Evolutionary conservation across 2,888 invertebrate genomes (phyloP).

Genomic region (Lepidocyrtinus sp.): DNA sequence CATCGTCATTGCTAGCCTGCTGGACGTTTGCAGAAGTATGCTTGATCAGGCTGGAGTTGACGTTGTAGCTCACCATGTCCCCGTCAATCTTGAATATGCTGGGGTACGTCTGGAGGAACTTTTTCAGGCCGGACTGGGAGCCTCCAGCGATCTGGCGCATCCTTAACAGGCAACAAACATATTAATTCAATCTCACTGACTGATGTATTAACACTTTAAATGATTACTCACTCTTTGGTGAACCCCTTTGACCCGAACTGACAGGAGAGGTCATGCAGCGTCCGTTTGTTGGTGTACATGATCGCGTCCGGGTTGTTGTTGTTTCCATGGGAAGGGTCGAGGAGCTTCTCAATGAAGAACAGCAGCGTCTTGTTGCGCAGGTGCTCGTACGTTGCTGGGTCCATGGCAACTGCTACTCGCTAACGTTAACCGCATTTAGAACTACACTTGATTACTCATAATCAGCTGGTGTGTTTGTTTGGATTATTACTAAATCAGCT

Average conservation of each 20-base stretch:
- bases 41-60: constrained; percentile 66
- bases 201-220: constrained; percentile 71
- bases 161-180: constrained; percentile 27
- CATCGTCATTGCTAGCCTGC: not conserved
- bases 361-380: constrained; percentile 95
- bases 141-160: constrained; percentile 78
- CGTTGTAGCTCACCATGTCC: constrained; percentile 75
- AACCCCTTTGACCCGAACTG: constrained; percentile 99
- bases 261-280: constrained; percentile 97
- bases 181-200: not conserved
- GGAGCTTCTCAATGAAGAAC: constrained; percentile 76
- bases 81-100: constrained; percentile 95
- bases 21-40: constrained; percentile 10
- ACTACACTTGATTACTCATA: too few species aligned
- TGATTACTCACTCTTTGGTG: constrained; percentile 92
- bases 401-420: constrained; percentile 79
- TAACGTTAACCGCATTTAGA: too few species aligned
- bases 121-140: constrained; percentile 95
- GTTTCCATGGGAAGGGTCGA: constrained; percentile 36
- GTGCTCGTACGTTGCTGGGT: constrained; percentile 94
- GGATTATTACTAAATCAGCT: too few species aligned
- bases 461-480: too few species aligned
- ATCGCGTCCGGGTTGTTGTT: constrained; percentile 82
- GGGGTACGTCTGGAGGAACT: constrained; percentile 97
- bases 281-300: constrained; percentile 96